Evolutionary conservation across 2,113 vertebrate genomes (phyloP).

Genomic region (Campylorhamphus procurvoides): DNA sequence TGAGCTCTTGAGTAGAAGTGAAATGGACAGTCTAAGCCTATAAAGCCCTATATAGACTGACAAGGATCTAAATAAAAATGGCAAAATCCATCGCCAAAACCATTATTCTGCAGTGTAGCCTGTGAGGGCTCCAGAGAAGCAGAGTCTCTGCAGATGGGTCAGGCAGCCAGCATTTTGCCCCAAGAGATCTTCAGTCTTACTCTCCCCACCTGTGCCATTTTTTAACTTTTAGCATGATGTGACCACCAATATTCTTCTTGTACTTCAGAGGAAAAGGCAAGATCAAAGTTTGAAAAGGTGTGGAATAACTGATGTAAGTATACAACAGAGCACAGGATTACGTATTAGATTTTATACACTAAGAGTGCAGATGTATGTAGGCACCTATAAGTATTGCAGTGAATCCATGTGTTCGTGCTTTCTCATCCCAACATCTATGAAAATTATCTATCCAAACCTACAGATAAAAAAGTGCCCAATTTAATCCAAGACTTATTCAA

Average conservation of each 20-base stretch:
- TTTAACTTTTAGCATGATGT: not conserved
- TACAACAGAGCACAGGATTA: not conserved
- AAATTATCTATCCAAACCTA: not conserved
- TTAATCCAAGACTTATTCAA: constrained; percentile 13
- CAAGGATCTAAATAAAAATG: not conserved
- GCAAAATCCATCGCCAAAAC: not conserved
- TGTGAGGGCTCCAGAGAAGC: not conserved
- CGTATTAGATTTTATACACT: not conserved
- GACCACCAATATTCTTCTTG: not conserved
- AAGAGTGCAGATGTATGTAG: not conserved
- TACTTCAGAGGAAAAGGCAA: not conserved
- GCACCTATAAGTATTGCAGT: not conserved
- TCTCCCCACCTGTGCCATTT: not conserved
- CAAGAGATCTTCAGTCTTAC: not conserved
- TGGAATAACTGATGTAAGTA: not conserved
- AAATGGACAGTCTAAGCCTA: not conserved
- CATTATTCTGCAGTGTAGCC: not conserved
- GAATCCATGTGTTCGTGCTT: not conserved
- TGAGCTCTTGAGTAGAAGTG: not conserved
- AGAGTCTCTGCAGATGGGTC: not conserved
- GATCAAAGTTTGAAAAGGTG: not conserved
- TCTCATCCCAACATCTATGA: not conserved
- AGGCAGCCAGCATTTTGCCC: not conserved
- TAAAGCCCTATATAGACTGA: not conserved
- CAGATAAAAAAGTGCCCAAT: not conserved